Evolutionary conservation across 2,797 vertebrate genomes (phyloP).

Genomic region (Micropoecilia bifurca): DNA sequence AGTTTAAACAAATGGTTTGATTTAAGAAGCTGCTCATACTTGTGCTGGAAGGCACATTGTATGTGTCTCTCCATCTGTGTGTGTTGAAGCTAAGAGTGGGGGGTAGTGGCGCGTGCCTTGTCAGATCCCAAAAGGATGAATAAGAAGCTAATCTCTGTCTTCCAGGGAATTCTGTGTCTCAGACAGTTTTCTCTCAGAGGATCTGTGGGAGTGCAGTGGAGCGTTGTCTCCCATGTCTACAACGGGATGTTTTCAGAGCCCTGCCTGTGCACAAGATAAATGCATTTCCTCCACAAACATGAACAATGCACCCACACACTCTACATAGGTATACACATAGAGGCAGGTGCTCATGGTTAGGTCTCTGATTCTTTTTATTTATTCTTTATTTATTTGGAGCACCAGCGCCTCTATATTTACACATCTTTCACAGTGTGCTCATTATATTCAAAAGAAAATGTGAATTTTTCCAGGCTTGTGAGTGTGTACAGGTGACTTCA

Average conservation of each 20-base stretch:
- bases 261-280: conserved; percentile 41
- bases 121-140: conserved; percentile 75
- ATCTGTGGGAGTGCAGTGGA: conserved; percentile 55
- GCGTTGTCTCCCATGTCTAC: conserved; percentile 45
- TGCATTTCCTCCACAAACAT: conserved; percentile 35
- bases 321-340: conserved; percentile 1
- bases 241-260: conserved; percentile 49
- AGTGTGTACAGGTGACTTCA: not conserved
- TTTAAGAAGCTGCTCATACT: conserved; percentile 50
- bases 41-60: conserved; percentile 42
- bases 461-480: conserved; percentile 22
- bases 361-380: conserved; percentile 26
- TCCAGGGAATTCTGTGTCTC: conserved; percentile 69
- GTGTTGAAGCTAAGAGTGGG: conserved; percentile 45
- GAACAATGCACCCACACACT: conserved; percentile 24
- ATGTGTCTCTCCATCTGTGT: conserved; percentile 52
- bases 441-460: conserved; percentile 48
- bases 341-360: conserved; percentile 19
- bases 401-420: conserved; percentile 14
- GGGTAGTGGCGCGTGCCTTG: conserved; percentile 54
- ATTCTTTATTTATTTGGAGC: conserved; percentile 20
- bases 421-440: conserved; percentile 16
- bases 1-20: conserved; percentile 63
- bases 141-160: conserved; percentile 76
- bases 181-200: conserved; percentile 59